Evolutionary conservation across 2,113 vertebrate species (phyloP), one percentile per base, ranked within the genome.

Genomic region (Melanerpes aurifrons): DNA sequence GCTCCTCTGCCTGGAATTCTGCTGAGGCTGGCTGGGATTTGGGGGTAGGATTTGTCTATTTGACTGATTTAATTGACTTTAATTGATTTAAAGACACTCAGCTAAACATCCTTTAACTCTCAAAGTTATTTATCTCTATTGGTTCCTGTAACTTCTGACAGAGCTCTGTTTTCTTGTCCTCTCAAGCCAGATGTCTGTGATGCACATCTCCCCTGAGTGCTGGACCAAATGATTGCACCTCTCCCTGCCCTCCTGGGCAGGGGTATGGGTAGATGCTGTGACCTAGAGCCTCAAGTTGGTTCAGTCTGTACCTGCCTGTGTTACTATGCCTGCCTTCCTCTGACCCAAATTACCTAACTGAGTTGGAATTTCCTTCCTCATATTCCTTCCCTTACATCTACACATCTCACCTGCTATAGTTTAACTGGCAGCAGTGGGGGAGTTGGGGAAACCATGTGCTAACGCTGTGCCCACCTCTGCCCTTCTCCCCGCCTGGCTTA

Each of bases 341-440:
- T 92, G 94, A 92, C 90, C 94, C 95, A 95, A 90, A 96, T 96
- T 95, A 96, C 96, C 87, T 94, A 95, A 93, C 91, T 76, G 82
- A 79, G 70, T 45, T 95, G 96, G 95, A 92, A 96, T 96, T 96
- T 97, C 91, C 95, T 97, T 96, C 94, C 94, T 96, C 92, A 92
- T 93, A 94, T 91, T 95, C 93, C 90, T 95, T 73, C 74, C 81
- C 93, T 94, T 86, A 82, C 95, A 95, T 94, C 87, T 86, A 63
- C 2, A 35, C 73, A 73, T 89, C 87, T 95, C 91, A 94, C 87
- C 95, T 95, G 93, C 95, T 94, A 20, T 58, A 94, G 87, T 90
- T 96, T 80, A 82, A 85, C 90, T 85, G 77, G 75, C 83, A 77
- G 69, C 58, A 76, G 25, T 67, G 75, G 59, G 31, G 73, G 70